phyloP scores from a whole-genome alignment of 2,888 invertebrate species.

The Pantelozetes paolii region DNA sequence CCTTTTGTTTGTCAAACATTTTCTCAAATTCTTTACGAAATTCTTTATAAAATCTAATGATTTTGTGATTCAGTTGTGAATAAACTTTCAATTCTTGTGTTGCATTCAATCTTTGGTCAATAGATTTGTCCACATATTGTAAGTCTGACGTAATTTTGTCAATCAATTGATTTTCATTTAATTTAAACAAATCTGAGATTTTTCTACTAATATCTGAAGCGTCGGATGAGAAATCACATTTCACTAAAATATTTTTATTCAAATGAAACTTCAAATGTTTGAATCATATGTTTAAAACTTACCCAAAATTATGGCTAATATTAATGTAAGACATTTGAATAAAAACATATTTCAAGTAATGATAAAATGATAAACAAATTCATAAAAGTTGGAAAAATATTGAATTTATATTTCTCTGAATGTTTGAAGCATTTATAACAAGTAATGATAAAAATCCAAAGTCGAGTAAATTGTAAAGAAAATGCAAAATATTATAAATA shows the following conservation, averaged over 20 bases:
- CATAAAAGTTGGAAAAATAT: too few relatives aligned
- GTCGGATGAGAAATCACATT: neutral
- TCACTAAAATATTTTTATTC: neutral
- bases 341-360: too few relatives aligned
- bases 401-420: too few relatives aligned
- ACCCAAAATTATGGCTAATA: too few relatives aligned
- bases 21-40: slow-evolving; percentile 21
- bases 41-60: slow-evolving; percentile 3
- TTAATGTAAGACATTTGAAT: too few relatives aligned
- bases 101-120: neutral
- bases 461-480: too few relatives aligned
- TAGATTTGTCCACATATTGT: neutral
- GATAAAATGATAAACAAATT: too few relatives aligned
- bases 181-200: neutral
- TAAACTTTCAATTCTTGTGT: neutral
- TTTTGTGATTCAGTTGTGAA: neutral
- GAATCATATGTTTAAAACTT: too few relatives aligned
- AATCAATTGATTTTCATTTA: neutral
- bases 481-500: too few relatives aligned
- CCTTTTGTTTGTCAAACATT: neutral
- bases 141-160: neutral
- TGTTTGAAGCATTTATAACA: too few relatives aligned
- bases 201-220: neutral
- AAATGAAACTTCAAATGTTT: too few relatives aligned
- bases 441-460: too few relatives aligned